phyloP scores from a whole-genome alignment of 2,797 vertebrate genomes.

The Cynopterus sphinx region DNA sequence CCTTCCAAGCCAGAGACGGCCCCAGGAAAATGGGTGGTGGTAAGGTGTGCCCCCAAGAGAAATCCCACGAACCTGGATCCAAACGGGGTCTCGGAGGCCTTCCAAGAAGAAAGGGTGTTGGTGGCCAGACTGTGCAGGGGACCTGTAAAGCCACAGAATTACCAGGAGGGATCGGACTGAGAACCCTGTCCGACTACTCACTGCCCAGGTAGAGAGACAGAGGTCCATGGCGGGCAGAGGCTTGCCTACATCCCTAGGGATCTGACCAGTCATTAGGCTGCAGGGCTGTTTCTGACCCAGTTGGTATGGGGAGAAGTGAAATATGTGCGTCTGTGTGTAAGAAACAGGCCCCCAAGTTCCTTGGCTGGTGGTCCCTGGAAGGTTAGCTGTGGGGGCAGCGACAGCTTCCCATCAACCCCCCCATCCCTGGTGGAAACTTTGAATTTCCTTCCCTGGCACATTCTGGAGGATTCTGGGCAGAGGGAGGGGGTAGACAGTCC shows the following conservation, averaged over 20 bases:
- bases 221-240: not conserved
- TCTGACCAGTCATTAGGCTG: no score
- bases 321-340: not conserved
- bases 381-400: not conserved
- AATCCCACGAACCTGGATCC: conserved; percentile 88
- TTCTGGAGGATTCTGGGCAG: not conserved
- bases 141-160: conserved; percentile 82
- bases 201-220: not conserved
- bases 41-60: accelerated
- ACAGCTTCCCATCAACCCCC: not conserved
- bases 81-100: conserved; percentile 92
- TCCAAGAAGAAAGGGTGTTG: conserved; percentile 90
- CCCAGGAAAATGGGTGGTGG: not conserved
- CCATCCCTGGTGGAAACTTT: not conserved
- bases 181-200: not conserved
- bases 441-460: not conserved
- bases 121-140: conserved; percentile 87
- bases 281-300: not conserved
- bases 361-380: not conserved
- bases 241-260: not conserved
- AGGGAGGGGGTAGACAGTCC: no score
- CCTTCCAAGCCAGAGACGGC: not conserved
- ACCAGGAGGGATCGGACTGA: not conserved
- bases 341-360: not conserved
- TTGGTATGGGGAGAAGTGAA: not conserved